These are phyloP conservation scores for Steinernema hermaphroditum DNA, from an alignment of 2,888 invertebrate genomes.

Conservation along the genomic window DNA sequence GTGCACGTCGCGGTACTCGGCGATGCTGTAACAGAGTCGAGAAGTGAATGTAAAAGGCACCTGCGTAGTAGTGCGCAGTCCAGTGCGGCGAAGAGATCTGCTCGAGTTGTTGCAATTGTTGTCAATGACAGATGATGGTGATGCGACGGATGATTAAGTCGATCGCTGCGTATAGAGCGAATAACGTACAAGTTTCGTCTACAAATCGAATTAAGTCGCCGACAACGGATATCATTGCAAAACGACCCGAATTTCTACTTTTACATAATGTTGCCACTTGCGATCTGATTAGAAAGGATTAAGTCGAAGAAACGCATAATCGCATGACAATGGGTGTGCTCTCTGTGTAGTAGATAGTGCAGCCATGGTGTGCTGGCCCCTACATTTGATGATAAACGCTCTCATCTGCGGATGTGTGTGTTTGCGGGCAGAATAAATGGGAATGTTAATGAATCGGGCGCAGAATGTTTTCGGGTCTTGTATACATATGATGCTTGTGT, in stretches of 20 bases:
- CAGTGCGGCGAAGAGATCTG: not conserved
- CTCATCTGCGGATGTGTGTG: conserved; percentile 15
- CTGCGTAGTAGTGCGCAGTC: not conserved
- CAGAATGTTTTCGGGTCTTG: conserved; percentile 29
- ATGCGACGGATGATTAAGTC: conserved; percentile 15
- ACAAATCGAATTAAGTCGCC: conserved; percentile 19
- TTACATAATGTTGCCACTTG: conserved; percentile 16
- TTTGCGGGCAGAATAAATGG: conserved; percentile 13
- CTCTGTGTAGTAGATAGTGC: not conserved
- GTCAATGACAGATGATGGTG: conserved; percentile 17
- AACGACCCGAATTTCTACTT: conserved; percentile 18
- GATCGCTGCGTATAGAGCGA: not conserved
- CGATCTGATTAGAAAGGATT: not conserved
- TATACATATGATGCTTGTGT: conserved; percentile 27
- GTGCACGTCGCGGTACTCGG: conserved; percentile 15
- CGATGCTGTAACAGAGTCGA: conserved; percentile 18
- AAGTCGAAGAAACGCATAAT: not conserved
- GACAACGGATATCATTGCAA: conserved; percentile 16
- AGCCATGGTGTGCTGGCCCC: not conserved
- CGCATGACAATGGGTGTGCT: too few species aligned
- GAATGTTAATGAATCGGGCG: conserved; percentile 31
- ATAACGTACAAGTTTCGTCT: not conserved
- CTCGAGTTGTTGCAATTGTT: conserved; percentile 25
- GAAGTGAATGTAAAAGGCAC: not conserved
- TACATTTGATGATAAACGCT: not conserved